Conservation (phyloP, 2,797 vertebrate genomes). For the Acipenser transmontanus region DNA sequence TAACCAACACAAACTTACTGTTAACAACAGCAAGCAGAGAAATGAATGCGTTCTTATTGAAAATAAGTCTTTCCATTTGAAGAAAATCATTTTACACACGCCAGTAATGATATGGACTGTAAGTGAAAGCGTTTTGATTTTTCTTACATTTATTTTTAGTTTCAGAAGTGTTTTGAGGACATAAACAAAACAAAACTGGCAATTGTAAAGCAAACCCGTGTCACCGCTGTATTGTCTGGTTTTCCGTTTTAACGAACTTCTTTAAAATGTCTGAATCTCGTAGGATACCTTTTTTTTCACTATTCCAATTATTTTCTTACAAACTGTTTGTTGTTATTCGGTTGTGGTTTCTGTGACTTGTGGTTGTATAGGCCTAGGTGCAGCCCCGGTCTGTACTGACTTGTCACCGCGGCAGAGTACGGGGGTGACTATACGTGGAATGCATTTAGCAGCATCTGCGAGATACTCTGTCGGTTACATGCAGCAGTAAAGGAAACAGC, state of each 20-base stretch:
- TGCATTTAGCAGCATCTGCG: not conserved
- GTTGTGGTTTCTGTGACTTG: no score
- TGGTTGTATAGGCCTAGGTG: slow-evolving; percentile 11
- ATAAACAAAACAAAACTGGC: no score
- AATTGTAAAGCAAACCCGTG: no score
- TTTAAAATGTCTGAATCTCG: not conserved
- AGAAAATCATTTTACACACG: not conserved
- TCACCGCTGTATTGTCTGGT: no score
- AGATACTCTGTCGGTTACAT: not conserved
- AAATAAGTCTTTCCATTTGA: not conserved
- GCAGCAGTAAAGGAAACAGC: not conserved
- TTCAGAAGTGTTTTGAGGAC: no score
- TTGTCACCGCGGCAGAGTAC: not conserved
- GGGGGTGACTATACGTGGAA: no score
- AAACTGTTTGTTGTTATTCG: no score
- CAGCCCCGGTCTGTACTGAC: slow-evolving; percentile 16
- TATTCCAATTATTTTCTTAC: not conserved
- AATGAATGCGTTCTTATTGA: not conserved
- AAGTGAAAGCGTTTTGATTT: slow-evolving; percentile 21
- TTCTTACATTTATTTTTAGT: no score
- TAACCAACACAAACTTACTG: slow-evolving; percentile 48
- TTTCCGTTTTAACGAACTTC: no score
- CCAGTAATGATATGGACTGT: slow-evolving; percentile 36
- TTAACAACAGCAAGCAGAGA: slow-evolving; percentile 28
- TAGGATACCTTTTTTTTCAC: not conserved